These are phyloP conservation scores for Allygus modestus DNA, from an alignment of 2,888 invertebrate species.

Conservation along the genomic window DNA sequence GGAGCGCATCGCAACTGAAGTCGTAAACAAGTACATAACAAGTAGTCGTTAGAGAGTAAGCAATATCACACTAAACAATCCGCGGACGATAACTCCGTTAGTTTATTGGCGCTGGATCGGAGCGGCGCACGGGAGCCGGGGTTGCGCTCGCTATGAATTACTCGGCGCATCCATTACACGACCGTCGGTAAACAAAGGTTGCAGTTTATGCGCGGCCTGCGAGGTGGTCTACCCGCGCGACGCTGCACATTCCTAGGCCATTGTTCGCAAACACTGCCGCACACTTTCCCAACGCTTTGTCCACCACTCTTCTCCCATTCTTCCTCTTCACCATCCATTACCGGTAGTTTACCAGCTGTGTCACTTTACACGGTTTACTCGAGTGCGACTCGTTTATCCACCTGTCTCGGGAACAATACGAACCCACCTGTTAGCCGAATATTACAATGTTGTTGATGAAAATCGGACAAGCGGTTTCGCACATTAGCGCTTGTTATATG, in stretches of 20 bases:
- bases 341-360: not conserved
- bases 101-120: slow-evolving; percentile 3
- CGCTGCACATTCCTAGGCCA: slow-evolving; percentile 23
- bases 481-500: slow-evolving; percentile 54
- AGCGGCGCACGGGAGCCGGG: not conserved
- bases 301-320: not conserved
- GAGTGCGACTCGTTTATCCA: not conserved
- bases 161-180: slow-evolving; percentile 16
- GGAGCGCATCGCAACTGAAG: slow-evolving; percentile 25
- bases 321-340: not conserved
- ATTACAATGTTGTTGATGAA: slow-evolving; percentile 53
- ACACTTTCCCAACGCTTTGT: slow-evolving; percentile 46
- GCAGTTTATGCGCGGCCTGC: not conserved
- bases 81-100: slow-evolving; percentile 8
- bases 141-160: slow-evolving; percentile 10
- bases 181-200: slow-evolving; percentile 10
- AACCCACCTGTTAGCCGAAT: slow-evolving; percentile 2
- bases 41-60: slow-evolving; percentile 34
- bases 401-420: slow-evolving; percentile 38
- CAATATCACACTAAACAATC: slow-evolving; percentile 45
- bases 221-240: slow-evolving; percentile 15
- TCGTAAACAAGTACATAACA: slow-evolving; percentile 38
- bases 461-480: slow-evolving; percentile 47
- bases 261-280: slow-evolving; percentile 9
- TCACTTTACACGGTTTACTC: slow-evolving; percentile 28